A percentile compares a stretch with the other conserved stretches of the same genome.
These are phyloP conservation scores for Rhyacophila evoluta DNA, from an alignment of 2,888 invertebrate genomes.

Conservation along the genomic window DNA sequence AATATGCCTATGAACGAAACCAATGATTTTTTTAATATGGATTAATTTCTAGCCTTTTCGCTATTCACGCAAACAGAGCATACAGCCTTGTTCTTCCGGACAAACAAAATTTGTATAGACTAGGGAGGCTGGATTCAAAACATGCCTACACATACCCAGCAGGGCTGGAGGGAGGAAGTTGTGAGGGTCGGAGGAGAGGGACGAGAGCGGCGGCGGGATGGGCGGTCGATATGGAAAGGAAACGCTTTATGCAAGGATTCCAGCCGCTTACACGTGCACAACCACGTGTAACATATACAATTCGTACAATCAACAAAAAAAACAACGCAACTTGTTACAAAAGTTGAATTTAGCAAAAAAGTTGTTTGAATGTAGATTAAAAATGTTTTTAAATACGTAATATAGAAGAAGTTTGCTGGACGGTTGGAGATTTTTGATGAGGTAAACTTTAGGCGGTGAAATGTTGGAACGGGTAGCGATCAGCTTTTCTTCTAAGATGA, in stretches of 20 bases:
- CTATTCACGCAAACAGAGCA: no score
- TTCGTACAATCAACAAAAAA: no score
- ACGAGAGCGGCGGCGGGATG: background rate
- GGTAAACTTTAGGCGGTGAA: background rate
- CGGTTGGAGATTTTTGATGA: no score
- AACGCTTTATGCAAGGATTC: background rate
- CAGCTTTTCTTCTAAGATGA: background rate
- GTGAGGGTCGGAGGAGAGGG: constrained; percentile 27
- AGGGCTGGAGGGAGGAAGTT: background rate
- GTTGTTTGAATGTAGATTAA: no score
- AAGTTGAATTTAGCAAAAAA: no score
- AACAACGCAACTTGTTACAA: no score
- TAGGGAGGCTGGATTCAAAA: constrained; percentile 23
- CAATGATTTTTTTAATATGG: no score
- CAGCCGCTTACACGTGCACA: background rate
- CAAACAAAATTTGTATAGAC: constrained; percentile 3
- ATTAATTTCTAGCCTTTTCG: no score
- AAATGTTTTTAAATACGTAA: no score
- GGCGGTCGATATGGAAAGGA: constrained; percentile 35
- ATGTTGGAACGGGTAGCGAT: background rate
- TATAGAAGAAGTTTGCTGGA: no score
- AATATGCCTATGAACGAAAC: no score
- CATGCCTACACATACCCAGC: constrained; percentile 39
- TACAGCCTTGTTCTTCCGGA: constrained; percentile 15
- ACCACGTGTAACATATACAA: no score